These are phyloP conservation scores for Coelinius sp. DNA, from an alignment of 2,888 invertebrate species.

Conservation along the genomic window DNA sequence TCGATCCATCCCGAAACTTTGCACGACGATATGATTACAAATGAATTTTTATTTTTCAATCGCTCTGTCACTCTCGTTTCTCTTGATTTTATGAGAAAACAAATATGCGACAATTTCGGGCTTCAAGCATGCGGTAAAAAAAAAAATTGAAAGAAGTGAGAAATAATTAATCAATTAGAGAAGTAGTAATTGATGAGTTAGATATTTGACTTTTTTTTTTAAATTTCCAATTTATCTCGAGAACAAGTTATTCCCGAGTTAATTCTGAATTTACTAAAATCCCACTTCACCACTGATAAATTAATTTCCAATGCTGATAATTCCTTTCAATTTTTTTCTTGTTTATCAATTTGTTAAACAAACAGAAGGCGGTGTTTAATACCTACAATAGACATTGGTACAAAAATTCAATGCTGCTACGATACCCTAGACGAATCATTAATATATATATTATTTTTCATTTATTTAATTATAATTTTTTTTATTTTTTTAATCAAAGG, in stretches of 20 bases:
- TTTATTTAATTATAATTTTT: slow-evolving; percentile 50
- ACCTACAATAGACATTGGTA: slow-evolving; percentile 69
- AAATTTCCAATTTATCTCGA: no score
- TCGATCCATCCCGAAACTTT: slow-evolving; percentile 41
- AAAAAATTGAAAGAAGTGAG: not conserved
- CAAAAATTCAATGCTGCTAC: slow-evolving; percentile 69
- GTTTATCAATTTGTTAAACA: slow-evolving; percentile 30
- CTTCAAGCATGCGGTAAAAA: slow-evolving; percentile 26
- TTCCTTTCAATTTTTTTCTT: not conserved
- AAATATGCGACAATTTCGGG: slow-evolving; percentile 41
- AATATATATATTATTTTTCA: slow-evolving; percentile 55
- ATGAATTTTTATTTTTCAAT: slow-evolving; percentile 24
- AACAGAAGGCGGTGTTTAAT: slow-evolving; percentile 57
- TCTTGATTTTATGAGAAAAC: slow-evolving; percentile 14
- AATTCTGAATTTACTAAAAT: no score
- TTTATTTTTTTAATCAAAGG: slow-evolving; percentile 51
- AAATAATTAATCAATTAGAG: not conserved
- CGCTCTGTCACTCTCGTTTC: slow-evolving; percentile 18
- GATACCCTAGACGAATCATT: slow-evolving; percentile 39
- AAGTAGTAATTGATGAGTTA: no score
- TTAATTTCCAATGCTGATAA: not conserved
- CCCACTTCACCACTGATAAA: not conserved
- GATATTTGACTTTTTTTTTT: no score
- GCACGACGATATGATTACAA: slow-evolving; percentile 48
- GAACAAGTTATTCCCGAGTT: not conserved